A percentile compares a stretch with the other conserved stretches of the same genome.
Conservation (phyloP, 2,888 invertebrate genomes). For the Hyles lineata region DNA sequence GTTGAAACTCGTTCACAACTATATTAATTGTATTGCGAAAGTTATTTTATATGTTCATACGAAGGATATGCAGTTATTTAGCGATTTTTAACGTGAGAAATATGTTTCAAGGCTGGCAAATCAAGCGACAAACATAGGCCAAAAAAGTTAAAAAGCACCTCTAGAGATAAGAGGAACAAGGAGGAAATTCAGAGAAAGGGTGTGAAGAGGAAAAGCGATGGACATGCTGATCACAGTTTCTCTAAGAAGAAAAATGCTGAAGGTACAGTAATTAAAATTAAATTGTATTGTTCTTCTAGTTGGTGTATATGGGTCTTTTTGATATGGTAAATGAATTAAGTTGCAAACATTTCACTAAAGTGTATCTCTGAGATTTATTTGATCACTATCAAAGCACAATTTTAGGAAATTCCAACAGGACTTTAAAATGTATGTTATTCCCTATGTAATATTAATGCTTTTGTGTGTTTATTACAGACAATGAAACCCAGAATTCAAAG, state of each 20-base stretch:
- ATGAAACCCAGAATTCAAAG: conserved; percentile 38
- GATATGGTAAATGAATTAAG: too few species aligned
- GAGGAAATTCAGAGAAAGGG: conserved; percentile 58
- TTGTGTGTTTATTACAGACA: neutral
- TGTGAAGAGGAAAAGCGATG: conserved; percentile 70
- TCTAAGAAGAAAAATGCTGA: conserved; percentile 41
- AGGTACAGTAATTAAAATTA: neutral
- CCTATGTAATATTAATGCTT: too few species aligned
- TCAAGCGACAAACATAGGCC: conserved; percentile 50
- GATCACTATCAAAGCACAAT: too few species aligned
- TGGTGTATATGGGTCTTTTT: neutral
- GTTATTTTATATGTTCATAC: neutral
- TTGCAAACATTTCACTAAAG: too few species aligned
- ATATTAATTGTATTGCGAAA: neutral
- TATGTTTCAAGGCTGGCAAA: conserved; percentile 61
- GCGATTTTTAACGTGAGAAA: conserved; percentile 10
- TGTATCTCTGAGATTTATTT: too few species aligned
- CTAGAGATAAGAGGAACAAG: conserved; percentile 55
- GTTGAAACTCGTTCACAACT: neutral
- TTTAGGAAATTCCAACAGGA: too few species aligned
- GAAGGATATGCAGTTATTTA: neutral
- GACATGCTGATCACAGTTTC: conserved; percentile 47
- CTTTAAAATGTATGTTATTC: too few species aligned
- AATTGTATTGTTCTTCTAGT: too few species aligned
- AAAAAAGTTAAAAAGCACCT: conserved; percentile 57